Percentiles rank a stretch among this genome's conserved stretches.
Evolutionary conservation across 2,888 invertebrate species (phyloP).

Genomic region (Nomada fabriciana): DNA sequence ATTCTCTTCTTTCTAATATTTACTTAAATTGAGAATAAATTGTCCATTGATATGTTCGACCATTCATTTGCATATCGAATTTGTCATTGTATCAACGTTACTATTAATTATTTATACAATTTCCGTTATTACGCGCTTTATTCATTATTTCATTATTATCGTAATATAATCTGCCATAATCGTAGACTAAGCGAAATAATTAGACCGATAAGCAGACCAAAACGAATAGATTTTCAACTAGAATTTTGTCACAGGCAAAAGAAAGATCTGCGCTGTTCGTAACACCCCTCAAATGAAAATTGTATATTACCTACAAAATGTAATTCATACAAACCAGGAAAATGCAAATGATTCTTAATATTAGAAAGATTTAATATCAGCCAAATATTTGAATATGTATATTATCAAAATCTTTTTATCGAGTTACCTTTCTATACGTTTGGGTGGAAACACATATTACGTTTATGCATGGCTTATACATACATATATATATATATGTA

Average conservation of each 20-base stretch:
- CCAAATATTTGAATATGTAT: constrained; percentile 27
- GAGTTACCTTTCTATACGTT: constrained; percentile 51
- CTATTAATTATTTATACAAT: constrained; percentile 31
- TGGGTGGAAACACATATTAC: constrained; percentile 1
- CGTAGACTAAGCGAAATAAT: constrained; percentile 40
- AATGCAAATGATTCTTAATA: not conserved
- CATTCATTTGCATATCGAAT: constrained; percentile 32
- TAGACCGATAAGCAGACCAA: constrained; percentile 41
- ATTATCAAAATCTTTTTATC: constrained; percentile 31
- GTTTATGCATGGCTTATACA: not conserved
- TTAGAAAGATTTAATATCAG: not conserved
- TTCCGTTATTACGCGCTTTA: constrained; percentile 43
- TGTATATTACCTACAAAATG: not conserved
- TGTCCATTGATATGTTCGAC: constrained; percentile 14
- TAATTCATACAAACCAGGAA: not conserved
- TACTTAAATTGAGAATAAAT: constrained; percentile 19
- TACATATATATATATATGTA: not conserved
- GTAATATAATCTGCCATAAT: constrained; percentile 49
- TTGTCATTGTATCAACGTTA: constrained; percentile 41
- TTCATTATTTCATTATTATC: constrained; percentile 63
- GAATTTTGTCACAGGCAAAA: not conserved
- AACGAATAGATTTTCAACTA: not conserved
- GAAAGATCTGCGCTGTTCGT: not conserved
- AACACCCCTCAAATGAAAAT: not conserved
- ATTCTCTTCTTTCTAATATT: constrained; percentile 30